Evolutionary conservation across 2,113 vertebrate genomes (phyloP).

Genomic region (Guaruba guarouba): DNA sequence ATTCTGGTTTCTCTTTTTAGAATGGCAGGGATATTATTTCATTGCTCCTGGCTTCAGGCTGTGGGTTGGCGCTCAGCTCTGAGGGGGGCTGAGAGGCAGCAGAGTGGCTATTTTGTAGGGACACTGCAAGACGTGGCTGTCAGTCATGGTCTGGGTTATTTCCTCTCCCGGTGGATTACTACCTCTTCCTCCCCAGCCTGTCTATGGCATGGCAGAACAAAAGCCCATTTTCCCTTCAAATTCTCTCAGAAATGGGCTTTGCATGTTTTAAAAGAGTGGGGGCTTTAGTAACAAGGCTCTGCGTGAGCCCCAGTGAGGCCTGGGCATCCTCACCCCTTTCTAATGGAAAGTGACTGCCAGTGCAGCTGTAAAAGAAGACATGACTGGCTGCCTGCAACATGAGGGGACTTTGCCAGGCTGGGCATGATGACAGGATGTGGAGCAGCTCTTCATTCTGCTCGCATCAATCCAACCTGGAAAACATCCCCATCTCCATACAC

Average conservation of each 20-base stretch:
- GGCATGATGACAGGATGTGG: background rate
- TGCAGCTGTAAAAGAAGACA: background rate
- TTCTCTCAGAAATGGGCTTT: background rate
- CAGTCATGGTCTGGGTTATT: accelerated
- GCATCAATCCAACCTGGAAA: background rate
- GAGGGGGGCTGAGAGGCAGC: background rate
- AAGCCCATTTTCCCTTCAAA: background rate
- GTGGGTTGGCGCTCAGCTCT: background rate
- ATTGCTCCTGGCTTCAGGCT: background rate
- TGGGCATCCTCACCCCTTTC: background rate
- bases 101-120: background rate
- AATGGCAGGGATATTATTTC: background rate
- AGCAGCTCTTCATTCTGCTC: background rate
- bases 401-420: background rate
- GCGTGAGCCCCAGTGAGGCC: background rate
- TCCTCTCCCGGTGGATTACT: background rate
- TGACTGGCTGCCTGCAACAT: accelerated
- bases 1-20: background rate
- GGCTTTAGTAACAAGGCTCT: background rate
- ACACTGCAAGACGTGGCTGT: accelerated
- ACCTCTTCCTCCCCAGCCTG: background rate
- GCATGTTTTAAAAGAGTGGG: background rate
- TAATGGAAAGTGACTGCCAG: no score
- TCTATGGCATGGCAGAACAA: background rate
- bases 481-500: accelerated